Conservation (phyloP, 2,113 vertebrate species). For the Orthochromis indermauri region DNA sequence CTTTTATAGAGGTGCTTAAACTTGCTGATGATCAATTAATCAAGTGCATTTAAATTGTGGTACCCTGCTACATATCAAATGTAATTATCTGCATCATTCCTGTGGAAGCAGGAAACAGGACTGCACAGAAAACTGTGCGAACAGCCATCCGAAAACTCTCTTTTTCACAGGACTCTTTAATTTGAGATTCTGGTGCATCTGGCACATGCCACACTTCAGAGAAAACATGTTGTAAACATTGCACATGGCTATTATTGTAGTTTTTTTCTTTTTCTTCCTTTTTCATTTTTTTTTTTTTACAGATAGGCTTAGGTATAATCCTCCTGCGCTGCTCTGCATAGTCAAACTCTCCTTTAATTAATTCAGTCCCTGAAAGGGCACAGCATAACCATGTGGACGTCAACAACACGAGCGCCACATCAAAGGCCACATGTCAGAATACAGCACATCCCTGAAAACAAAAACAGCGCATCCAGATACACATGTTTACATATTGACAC, state of each 20-base stretch:
- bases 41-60: not conserved
- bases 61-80: not conserved
- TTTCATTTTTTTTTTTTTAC: not conserved
- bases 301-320: constrained; percentile 16
- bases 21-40: not conserved
- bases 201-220: not conserved
- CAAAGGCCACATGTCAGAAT: constrained; percentile 12
- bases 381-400: not conserved
- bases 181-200: not conserved
- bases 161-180: not conserved
- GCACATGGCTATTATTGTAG: constrained; percentile 3
- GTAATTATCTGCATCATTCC: not conserved
- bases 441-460: constrained; percentile 34
- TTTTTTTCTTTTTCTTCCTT: not conserved
- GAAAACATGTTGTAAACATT: not conserved
- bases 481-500: constrained; percentile 59
- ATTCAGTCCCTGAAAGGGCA: constrained; percentile 30
- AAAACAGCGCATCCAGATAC: constrained; percentile 46
- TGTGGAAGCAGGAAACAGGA: not conserved
- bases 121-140: not conserved
- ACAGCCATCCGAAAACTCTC: not conserved
- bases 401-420: constrained; percentile 36
- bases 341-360: constrained; percentile 40
- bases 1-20: not conserved
- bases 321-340: not conserved